A percentile compares a stretch with the other conserved stretches of the same genome.
These are phyloP conservation scores for Labroides dimidiatus DNA, from an alignment of 2,797 vertebrate species.

Conservation along the genomic window DNA sequence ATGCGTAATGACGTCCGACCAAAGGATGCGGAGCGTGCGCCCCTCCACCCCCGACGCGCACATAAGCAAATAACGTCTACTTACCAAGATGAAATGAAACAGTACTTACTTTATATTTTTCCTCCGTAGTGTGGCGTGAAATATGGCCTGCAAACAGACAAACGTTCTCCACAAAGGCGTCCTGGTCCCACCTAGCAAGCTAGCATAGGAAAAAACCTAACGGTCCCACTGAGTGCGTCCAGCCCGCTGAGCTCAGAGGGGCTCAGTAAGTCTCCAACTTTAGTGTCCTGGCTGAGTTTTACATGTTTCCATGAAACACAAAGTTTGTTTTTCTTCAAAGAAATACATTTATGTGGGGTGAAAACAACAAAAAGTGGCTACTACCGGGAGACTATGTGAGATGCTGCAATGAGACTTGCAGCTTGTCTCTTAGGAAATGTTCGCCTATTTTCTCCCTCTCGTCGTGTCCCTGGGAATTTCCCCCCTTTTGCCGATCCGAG, in stretches of 20 bases:
- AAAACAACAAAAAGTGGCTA: slow-evolving; percentile 14
- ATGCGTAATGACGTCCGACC: slow-evolving; percentile 74
- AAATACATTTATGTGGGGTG: background rate
- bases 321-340: slow-evolving; percentile 23
- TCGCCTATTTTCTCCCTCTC: background rate
- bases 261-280: slow-evolving; percentile 52
- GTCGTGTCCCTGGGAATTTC: slow-evolving; percentile 16
- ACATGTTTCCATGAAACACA: slow-evolving; percentile 66
- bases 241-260: slow-evolving; percentile 42
- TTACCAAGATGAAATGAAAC: slow-evolving; percentile 48
- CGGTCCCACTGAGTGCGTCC: slow-evolving; percentile 49
- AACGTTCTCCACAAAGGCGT: background rate
- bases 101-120: slow-evolving; percentile 75
- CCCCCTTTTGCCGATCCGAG: slow-evolving; percentile 13
- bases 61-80: slow-evolving; percentile 20
- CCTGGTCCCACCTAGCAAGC: slow-evolving; percentile 26
- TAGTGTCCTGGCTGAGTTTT: slow-evolving; percentile 49
- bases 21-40: slow-evolving; percentile 42
- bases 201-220: slow-evolving; percentile 49
- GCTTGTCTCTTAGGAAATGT: background rate
- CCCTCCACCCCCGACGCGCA: slow-evolving; percentile 39
- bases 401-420: slow-evolving; percentile 51
- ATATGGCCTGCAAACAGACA: too few relatives aligned
- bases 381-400: slow-evolving; percentile 7
- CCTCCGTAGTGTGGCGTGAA: background rate